These are phyloP conservation scores for Zelleria hepariella DNA, from an alignment of 2,888 invertebrate genomes.

Conservation along the genomic window DNA sequence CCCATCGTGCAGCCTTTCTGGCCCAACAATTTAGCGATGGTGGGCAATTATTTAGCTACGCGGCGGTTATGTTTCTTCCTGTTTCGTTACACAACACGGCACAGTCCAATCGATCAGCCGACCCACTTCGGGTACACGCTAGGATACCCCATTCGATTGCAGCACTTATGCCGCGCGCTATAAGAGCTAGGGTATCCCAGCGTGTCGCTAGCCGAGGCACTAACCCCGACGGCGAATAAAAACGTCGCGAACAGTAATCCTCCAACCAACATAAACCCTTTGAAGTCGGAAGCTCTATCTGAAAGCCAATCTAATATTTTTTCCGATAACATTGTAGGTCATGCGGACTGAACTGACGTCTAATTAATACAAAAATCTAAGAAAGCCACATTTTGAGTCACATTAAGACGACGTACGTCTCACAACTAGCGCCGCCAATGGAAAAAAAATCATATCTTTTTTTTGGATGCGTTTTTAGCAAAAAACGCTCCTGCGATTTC, in stretches of 20 bases:
- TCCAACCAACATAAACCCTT: not conserved
- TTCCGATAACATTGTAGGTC: not conserved
- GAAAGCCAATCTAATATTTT: not conserved
- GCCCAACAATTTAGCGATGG: conserved; percentile 4
- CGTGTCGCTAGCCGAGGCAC: conserved; percentile 16
- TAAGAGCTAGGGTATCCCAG: conserved; percentile 4
- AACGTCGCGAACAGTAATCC: not conserved
- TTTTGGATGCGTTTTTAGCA: too few species aligned
- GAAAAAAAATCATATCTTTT: too few species aligned
- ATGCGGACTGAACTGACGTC: not conserved
- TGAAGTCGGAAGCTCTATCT: not conserved
- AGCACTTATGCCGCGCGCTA: not conserved
- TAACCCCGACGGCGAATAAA: not conserved
- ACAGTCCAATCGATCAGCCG: not conserved
- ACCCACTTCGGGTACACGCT: not conserved
- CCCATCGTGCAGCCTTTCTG: not conserved
- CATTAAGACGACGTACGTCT: too few species aligned
- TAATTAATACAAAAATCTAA: too few species aligned
- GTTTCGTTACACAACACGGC: conserved; percentile 7
- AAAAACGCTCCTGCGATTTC: too few species aligned
- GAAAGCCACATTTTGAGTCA: too few species aligned
- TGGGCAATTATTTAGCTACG: conserved; percentile 11
- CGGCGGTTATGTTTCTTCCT: conserved; percentile 7
- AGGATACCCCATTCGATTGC: not conserved
- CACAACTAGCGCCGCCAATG: too few species aligned